Evolutionary conservation across 1,140 invertebrate genomes (phyloP).

Genomic region (Drosophila parvula): DNA sequence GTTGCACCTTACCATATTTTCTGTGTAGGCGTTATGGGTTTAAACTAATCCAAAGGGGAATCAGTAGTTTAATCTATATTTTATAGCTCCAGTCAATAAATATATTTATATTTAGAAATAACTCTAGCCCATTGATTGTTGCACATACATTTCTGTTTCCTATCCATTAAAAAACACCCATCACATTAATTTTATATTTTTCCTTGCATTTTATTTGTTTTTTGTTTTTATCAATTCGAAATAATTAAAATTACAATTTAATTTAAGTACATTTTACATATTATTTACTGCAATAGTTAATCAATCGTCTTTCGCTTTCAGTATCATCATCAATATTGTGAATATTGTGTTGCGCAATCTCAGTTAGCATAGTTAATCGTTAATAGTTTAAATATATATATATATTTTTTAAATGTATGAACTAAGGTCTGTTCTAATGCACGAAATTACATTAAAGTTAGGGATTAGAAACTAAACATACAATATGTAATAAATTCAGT

Average conservation of each 20-base stretch:
- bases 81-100: too few species aligned
- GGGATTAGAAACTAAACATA: slow-evolving; percentile 71
- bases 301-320: slow-evolving; percentile 29
- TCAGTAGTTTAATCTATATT: neutral
- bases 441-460: slow-evolving; percentile 66
- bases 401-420: slow-evolving; percentile 47
- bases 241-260: slow-evolving; percentile 83
- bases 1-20: neutral
- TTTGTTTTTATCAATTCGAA: slow-evolving; percentile 71
- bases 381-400: slow-evolving; percentile 44
- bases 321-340: slow-evolving; percentile 41
- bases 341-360: slow-evolving; percentile 51
- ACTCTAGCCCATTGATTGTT: neutral
- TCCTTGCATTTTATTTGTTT: slow-evolving; percentile 65
- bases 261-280: slow-evolving; percentile 81
- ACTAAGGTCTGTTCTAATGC: slow-evolving; percentile 69
- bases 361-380: slow-evolving; percentile 49
- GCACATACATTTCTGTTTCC: neutral
- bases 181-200: slow-evolving; percentile 40
- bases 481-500: slow-evolving; percentile 79
- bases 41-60: neutral
- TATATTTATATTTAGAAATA: neutral
- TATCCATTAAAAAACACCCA: neutral
- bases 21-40: neutral
- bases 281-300: slow-evolving; percentile 70